Base-by-base conservation (phyloP, 1,140 invertebrate genomes). In the Achatina immaculata region DNA sequence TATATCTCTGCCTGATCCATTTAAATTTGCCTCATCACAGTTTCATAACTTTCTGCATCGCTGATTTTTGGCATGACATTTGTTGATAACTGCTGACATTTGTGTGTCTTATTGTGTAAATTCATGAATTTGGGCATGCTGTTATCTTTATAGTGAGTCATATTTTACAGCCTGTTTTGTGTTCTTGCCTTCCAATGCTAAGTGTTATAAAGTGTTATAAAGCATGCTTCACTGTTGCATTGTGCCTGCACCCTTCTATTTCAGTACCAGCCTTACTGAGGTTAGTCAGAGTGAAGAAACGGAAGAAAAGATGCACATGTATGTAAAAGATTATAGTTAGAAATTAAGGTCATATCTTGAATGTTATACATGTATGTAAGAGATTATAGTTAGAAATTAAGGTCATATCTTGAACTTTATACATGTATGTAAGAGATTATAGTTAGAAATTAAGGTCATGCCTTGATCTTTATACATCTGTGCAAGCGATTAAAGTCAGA, bases 181-280 rank as follows among this genome's bases (percentile, higher is more conserved):
- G n/a, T n/a, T n/a, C n/a, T n/a, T n/a, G n/a, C n/a, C n/a, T n/a
- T n/a, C n/a, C n/a, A n/a, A n/a, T n/a, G n/a, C n/a, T n/a, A n/a
- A n/a, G n/a, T n/a, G n/a, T n/a, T n/a, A n/a, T n/a, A n/a, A n/a
- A n/a, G n/a, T n/a, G n/a, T n/a, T n/a, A n/a, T n/a, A 0, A 34
- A 69, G 66, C 48, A 42, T 82, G 75, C 45, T 40, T 72, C 11
- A 34, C 34, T 78, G 36, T 58, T 65, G 68, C 62, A 71, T 78
- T 40, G 24, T 77, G 74, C 28, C 78, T 45, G 76, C 76, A 80
- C 73, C 21, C 21, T 66, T 81, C 66, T 78, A 11, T 84, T 85
- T 82, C 83, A 86, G 85, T 81, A 48, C 31, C 42, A 85, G 85
- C 65, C 71, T 83, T 19, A 83, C 81, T 75, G 85, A 85, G 45